Conservation (phyloP, 2,888 invertebrate species). For the Lacanobia wlatinum region DNA sequence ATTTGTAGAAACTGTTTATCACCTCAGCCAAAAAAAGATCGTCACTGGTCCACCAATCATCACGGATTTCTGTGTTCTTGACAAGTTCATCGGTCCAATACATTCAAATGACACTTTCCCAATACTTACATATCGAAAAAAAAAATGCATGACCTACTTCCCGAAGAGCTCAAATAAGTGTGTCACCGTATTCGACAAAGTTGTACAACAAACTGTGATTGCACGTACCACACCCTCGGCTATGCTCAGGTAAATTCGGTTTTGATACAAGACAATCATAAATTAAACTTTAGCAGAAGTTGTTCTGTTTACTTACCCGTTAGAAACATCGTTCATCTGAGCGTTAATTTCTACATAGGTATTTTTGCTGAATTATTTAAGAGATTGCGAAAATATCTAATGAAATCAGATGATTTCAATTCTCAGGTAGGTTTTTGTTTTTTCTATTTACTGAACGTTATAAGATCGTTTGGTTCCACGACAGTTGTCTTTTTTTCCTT, state of each 20-base stretch:
- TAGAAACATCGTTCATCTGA: background rate
- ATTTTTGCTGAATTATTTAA: background rate
- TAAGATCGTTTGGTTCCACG: background rate
- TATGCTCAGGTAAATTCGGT: slow-evolving; percentile 22
- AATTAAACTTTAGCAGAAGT: slow-evolving; percentile 14
- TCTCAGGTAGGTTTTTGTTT: background rate
- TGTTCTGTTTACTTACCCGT: slow-evolving; percentile 7
- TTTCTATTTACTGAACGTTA: background rate
- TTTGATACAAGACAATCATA: slow-evolving; percentile 20
- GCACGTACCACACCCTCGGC: slow-evolving; percentile 17
- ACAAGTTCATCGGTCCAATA: background rate
- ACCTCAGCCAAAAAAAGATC: background rate
- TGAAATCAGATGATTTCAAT: background rate
- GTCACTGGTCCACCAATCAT: background rate
- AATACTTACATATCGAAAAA: slow-evolving; percentile 12
- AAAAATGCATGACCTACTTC: slow-evolving; percentile 29
- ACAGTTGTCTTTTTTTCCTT: no score
- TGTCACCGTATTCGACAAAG: slow-evolving; percentile 41
- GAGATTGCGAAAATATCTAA: background rate
- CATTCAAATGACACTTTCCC: slow-evolving; percentile 2
- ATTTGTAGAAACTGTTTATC: background rate
- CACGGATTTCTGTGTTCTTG: background rate
- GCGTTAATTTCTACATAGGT: background rate
- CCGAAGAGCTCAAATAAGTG: slow-evolving; percentile 31
- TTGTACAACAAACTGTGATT: slow-evolving; percentile 38